A percentile compares a stretch with the other conserved stretches of the same genome.
These are phyloP conservation scores for Varanus komodoensis DNA, from an alignment of 2,113 vertebrate genomes.

Conservation along the genomic window DNA sequence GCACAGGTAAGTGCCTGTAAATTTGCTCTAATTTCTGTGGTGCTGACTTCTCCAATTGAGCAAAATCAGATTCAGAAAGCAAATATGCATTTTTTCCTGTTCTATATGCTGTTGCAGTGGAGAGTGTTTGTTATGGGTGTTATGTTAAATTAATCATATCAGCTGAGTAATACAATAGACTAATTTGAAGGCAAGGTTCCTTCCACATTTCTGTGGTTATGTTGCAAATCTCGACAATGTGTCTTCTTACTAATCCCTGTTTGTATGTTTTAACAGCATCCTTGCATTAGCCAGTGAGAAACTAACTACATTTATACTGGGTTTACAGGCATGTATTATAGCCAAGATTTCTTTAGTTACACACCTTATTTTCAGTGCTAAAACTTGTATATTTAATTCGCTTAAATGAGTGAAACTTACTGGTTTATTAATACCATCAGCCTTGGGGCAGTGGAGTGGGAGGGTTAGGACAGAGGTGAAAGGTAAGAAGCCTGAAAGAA, in stretches of 20 bases:
- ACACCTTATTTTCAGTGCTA: background rate
- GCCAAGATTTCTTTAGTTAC: background rate
- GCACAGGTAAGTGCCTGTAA: constrained; percentile 47
- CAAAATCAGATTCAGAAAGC: background rate
- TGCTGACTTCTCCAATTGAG: background rate
- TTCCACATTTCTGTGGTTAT: background rate
- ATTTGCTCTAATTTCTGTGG: background rate
- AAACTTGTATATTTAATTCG: no score
- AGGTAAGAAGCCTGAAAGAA: background rate
- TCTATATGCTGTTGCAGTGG: rapidly evolving
- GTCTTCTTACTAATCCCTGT: background rate
- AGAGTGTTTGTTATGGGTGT: background rate
- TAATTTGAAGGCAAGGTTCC: background rate
- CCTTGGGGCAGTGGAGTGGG: background rate
- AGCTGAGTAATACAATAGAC: background rate
- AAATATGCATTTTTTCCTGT: rapidly evolving
- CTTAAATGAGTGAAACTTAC: background rate
- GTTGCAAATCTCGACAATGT: background rate
- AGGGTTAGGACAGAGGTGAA: background rate
- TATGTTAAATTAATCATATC: background rate
- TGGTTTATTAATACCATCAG: rapidly evolving
- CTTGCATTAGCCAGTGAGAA: background rate
- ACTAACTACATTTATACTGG: background rate
- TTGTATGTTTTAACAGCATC: background rate
- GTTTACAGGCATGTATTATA: background rate